Base-by-base conservation (phyloP, 2,113 vertebrate genomes). In the Gambusia affinis region DNA sequence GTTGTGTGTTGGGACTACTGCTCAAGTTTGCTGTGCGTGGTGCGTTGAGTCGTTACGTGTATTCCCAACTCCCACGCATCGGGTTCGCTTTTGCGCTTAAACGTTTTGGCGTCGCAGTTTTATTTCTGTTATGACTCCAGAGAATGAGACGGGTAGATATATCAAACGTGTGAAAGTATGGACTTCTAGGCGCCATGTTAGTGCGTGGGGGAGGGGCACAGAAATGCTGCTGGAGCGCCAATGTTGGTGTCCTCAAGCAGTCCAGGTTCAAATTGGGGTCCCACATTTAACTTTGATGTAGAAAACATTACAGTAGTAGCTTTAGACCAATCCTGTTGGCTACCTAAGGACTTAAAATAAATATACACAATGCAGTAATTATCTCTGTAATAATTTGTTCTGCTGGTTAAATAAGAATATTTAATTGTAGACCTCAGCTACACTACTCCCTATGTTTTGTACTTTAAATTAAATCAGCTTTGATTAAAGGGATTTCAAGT, bases 101-200 rank as follows among this genome's bases (percentile, higher is more conserved):
- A 54, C 35, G 8, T 62, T 28, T 12, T 12, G 6, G 4, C 1
- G 44, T 28, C 28, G 19, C 11, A 28, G 8, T 8, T 57, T 35
- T 24, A n/a, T 19, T 75, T 60, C 3, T 11, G 8, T 7, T 27
- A 1, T 12, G 12, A 31, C 71, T 11, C 22, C 31, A 6, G 44
- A 11, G 17, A 12, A 15, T 70, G 42, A 57, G 1, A 27, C 31
- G 42, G 57, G 60, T 37, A 63, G 31, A 0, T 30, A 67, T 71
- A 68, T 79, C 61, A 78, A 88, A 78, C 28, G 72, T 37, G 67
- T 7, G 44, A 64, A 77, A 91, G 80, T 86, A 83, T 79, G 83
- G 87, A 89, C 85, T 91, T 75, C 2, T 67, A 69, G 96, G 95
- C 97, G 96, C 96, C 96, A 97, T 97, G 95, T 97, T 97, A 94